phyloP scores from a whole-genome alignment of 2,888 invertebrate species.

The Eupeodes latifasciatus region DNA sequence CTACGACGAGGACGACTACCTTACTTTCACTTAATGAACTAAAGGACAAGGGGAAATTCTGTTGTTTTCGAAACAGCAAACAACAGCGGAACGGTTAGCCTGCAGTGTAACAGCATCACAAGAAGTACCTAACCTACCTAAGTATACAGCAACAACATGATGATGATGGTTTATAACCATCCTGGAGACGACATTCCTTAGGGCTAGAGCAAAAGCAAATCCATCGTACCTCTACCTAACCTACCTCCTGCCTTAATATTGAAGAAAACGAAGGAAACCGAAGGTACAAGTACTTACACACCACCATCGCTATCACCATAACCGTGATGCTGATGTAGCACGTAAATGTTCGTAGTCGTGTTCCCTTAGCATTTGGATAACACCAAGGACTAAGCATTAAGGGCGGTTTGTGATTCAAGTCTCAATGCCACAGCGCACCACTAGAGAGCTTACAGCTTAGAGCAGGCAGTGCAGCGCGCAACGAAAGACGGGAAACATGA shows the following conservation, averaged over 20 bases:
- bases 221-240: slow-evolving; percentile 10
- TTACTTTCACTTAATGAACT: too few relatives aligned
- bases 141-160: slow-evolving; percentile 14
- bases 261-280: slow-evolving; percentile 23
- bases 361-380: slow-evolving; percentile 27
- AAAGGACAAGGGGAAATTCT: slow-evolving; percentile 17
- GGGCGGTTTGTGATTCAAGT: slow-evolving; percentile 50
- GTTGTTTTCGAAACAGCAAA: slow-evolving; percentile 36
- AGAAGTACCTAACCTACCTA: background rate
- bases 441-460: background rate
- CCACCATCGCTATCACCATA: background rate
- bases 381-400: slow-evolving; percentile 34
- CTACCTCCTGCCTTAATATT: too few relatives aligned
- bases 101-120: slow-evolving; percentile 2
- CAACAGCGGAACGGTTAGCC: slow-evolving; percentile 32
- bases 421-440: slow-evolving; percentile 52
- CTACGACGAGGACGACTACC: background rate
- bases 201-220: slow-evolving; percentile 31
- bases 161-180: slow-evolving; percentile 41
- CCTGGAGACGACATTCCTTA: slow-evolving; percentile 46
- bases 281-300: slow-evolving; percentile 52
- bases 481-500: background rate
- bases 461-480: background rate
- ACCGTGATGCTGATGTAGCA: slow-evolving; percentile 23
- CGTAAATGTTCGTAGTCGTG: slow-evolving; percentile 31